Evolutionary conservation across 1,140 invertebrate species (phyloP).

Genomic region (Spodoptera litura): DNA sequence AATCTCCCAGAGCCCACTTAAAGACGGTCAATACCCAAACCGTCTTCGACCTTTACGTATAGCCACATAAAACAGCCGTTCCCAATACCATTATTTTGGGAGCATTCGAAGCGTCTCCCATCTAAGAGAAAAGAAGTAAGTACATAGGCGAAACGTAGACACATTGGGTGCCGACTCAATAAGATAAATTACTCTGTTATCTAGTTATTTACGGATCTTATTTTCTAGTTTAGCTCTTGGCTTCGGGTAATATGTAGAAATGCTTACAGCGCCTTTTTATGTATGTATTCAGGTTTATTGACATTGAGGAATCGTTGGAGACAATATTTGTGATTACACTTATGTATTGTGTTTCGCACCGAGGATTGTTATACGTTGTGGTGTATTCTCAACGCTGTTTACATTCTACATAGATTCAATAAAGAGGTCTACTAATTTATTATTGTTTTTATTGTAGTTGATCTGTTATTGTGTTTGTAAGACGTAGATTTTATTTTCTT

Average conservation of each 20-base stretch:
- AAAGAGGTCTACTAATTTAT: too few species aligned
- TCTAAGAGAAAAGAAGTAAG: conserved; percentile 30
- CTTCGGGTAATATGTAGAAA: conserved; percentile 9
- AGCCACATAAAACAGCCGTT: conserved; percentile 22
- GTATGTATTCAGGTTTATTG: background rate
- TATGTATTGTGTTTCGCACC: too few species aligned
- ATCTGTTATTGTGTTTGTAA: too few species aligned
- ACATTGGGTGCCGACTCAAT: conserved; percentile 41
- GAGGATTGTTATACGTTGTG: too few species aligned
- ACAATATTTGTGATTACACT: too few species aligned
- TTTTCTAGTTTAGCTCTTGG: conserved; percentile 33
- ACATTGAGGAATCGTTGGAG: too few species aligned
- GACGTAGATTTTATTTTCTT: too few species aligned
- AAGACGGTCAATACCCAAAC: background rate
- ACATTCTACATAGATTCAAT: too few species aligned
- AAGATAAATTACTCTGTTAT: conserved; percentile 45
- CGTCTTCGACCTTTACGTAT: background rate
- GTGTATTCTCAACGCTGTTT: too few species aligned
- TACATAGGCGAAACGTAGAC: conserved; percentile 30
- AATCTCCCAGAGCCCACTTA: conserved; percentile 2
- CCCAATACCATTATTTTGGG: conserved; percentile 37
- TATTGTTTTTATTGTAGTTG: too few species aligned
- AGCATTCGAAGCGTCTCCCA: conserved; percentile 27
- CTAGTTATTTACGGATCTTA: conserved; percentile 42
- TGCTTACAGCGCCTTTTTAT: background rate